phyloP scores from a whole-genome alignment of 2,113 vertebrate species.

The Tympanuchus pallidicinctus region DNA sequence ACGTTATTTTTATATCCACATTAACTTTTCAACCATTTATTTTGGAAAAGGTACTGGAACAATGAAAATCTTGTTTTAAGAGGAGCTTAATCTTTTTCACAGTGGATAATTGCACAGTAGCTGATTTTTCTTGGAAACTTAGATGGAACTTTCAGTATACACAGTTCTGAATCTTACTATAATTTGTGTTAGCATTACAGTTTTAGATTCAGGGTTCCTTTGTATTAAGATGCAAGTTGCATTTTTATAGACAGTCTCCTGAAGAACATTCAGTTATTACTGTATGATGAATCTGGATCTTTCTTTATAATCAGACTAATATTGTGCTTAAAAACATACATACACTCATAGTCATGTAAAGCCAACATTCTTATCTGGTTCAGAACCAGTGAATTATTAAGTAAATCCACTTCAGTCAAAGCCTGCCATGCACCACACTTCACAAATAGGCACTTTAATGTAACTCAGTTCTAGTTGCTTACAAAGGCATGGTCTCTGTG shows the following conservation, averaged over 20 bases:
- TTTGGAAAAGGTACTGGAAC: neutral
- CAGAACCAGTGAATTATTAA: neutral
- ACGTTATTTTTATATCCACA: neutral
- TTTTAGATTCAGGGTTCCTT: neutral
- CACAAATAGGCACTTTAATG: neutral
- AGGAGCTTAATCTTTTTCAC: neutral
- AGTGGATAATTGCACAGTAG: neutral
- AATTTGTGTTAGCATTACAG: neutral
- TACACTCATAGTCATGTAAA: neutral
- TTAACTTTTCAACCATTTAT: neutral
- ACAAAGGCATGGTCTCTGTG: neutral
- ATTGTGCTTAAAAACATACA: neutral
- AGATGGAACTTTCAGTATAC: neutral
- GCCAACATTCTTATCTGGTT: neutral
- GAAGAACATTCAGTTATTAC: neutral
- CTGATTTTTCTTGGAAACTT: neutral
- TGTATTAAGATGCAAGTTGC: neutral
- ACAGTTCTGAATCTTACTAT: neutral
- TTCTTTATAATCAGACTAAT: neutral
- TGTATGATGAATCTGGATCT: neutral
- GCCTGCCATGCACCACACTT: neutral
- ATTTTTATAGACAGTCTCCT: neutral
- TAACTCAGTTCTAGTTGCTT: neutral
- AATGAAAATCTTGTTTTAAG: neutral
- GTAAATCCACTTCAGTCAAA: neutral